Evolutionary conservation across 2,888 invertebrate species (phyloP).

Genomic region (Ametastegia equiseti): DNA sequence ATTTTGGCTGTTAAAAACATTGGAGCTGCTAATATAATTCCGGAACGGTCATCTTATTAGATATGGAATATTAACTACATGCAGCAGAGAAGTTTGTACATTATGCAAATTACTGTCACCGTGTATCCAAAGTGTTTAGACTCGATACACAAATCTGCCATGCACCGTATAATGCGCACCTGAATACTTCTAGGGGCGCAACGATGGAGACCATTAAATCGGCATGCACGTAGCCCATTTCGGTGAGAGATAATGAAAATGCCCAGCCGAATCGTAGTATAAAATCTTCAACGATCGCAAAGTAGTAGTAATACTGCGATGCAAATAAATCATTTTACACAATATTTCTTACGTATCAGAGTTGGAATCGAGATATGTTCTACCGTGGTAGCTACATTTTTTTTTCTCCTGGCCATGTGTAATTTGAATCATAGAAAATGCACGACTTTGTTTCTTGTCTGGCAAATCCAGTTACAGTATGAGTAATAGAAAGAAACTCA

Average conservation of each 20-base stretch:
- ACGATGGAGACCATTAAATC: constrained; percentile 84
- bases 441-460: neutral
- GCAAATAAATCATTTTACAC: constrained; percentile 11
- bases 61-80: neutral
- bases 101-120: neutral
- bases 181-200: constrained; percentile 84
- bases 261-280: constrained; percentile 89
- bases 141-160: neutral
- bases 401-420: no score
- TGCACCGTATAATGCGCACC: constrained; percentile 67
- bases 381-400: neutral
- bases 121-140: neutral
- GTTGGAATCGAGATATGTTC: no score
- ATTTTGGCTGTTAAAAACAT: neutral
- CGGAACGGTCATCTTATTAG: neutral
- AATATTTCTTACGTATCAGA: constrained; percentile 1
- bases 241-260: constrained; percentile 83
- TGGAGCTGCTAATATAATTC: neutral
- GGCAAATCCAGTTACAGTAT: neutral
- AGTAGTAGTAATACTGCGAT: constrained; percentile 86
- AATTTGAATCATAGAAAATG: no score
- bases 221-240: constrained; percentile 80
- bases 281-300: constrained; percentile 89
- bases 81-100: no score
- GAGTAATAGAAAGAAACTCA: constrained; percentile 71